phyloP scores from a whole-genome alignment of 1,140 invertebrate species.

The Riptortus pedestris region DNA sequence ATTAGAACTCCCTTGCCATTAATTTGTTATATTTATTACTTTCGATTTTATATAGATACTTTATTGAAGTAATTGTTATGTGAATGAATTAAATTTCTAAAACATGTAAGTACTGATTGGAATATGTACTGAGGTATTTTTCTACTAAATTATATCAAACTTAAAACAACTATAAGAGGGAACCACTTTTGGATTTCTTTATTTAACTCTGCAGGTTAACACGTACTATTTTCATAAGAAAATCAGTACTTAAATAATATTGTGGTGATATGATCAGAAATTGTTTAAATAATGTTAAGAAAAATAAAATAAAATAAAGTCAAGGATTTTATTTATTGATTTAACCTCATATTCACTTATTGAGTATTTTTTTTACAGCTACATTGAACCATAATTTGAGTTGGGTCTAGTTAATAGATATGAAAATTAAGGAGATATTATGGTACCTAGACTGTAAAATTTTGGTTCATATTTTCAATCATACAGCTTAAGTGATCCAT shows the following conservation, averaged over 20 bases:
- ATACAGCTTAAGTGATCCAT: neutral
- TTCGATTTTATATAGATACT: too few relatives aligned
- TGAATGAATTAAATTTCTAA: too few relatives aligned
- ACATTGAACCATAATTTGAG: neutral
- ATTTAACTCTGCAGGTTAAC: neutral
- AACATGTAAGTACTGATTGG: too few relatives aligned
- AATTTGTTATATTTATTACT: too few relatives aligned
- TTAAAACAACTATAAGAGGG: neutral
- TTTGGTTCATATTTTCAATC: neutral
- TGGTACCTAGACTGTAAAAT: neutral
- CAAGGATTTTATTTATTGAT: too few relatives aligned
- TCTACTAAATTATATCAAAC: slow-evolving; percentile 3
- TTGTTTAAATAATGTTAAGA: neutral
- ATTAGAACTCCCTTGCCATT: too few relatives aligned
- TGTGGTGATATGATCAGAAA: neutral
- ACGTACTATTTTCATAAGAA: slow-evolving; percentile 5
- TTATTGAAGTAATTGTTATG: too few relatives aligned
- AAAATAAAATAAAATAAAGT: neutral
- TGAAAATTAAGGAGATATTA: neutral
- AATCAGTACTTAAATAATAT: slow-evolving; percentile 1
- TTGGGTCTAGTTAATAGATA: neutral
- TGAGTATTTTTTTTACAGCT: neutral
- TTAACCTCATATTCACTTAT: too few relatives aligned
- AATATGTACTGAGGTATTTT: too few relatives aligned
- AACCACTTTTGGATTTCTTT: neutral